Conservation (phyloP, 2,888 invertebrate genomes). For the Anorthoa munda region DNA sequence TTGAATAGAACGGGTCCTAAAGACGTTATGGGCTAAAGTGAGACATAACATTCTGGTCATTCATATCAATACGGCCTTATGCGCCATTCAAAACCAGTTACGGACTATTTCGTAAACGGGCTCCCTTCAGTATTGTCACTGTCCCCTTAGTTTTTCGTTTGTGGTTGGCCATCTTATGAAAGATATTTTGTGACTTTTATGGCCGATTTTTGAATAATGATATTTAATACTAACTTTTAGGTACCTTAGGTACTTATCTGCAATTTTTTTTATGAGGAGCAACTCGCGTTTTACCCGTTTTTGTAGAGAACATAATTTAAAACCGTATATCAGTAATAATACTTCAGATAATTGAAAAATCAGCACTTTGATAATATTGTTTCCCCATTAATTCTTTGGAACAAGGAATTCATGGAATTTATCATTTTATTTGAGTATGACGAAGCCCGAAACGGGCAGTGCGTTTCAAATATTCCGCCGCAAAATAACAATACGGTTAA, state of each 20-base stretch:
- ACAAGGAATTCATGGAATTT: no score
- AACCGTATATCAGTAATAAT: no score
- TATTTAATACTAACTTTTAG: no score
- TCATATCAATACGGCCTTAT: not conserved
- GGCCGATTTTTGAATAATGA: no score
- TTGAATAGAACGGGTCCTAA: not conserved
- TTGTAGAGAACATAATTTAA: no score
- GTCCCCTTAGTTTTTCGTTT: not conserved
- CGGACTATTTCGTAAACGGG: not conserved
- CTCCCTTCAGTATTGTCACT: slow-evolving; percentile 16
- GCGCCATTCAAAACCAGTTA: slow-evolving; percentile 18
- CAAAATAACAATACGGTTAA: not conserved
- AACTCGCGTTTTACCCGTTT: no score
- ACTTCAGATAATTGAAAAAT: no score
- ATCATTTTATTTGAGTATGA: not conserved
- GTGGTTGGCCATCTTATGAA: not conserved
- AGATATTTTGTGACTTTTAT: not conserved
- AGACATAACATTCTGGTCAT: not conserved
- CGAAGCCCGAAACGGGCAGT: not conserved
- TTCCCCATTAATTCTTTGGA: not conserved
- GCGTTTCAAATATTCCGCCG: not conserved
- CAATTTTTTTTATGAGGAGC: no score
- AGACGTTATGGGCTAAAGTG: no score
- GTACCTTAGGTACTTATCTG: no score
- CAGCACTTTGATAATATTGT: not conserved